Conservation (phyloP, 1,140 invertebrate genomes). For the Pomacea maculata region DNA sequence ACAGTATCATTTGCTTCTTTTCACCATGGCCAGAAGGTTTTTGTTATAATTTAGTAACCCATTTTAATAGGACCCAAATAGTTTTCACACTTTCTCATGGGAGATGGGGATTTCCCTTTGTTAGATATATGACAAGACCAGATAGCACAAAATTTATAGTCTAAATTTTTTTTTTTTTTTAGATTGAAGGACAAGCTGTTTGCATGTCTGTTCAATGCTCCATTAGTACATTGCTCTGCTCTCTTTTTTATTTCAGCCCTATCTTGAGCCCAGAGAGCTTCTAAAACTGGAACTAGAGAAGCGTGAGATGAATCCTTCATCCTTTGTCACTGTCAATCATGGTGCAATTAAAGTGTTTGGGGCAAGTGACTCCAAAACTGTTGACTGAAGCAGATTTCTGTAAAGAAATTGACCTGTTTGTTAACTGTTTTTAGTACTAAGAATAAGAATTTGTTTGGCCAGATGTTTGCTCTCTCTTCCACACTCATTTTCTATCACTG, state of each 20-base stretch:
- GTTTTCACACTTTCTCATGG: not conserved
- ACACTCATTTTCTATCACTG: too few species aligned
- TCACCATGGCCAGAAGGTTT: not conserved
- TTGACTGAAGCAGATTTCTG: slow-evolving; percentile 5
- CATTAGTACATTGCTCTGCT: too few species aligned
- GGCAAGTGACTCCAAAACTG: not conserved
- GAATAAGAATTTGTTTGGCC: too few species aligned
- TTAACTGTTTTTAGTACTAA: too few species aligned
- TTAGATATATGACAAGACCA: not conserved
- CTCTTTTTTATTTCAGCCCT: slow-evolving; percentile 27
- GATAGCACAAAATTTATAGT: not conserved
- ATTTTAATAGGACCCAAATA: not conserved
- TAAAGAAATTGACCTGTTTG: too few species aligned
- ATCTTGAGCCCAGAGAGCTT: slow-evolving; percentile 39
- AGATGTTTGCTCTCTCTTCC: too few species aligned
- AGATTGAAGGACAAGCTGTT: not conserved
- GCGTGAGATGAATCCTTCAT: slow-evolving; percentile 16
- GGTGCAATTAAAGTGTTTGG: slow-evolving; percentile 32
- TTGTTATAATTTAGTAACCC: not conserved
- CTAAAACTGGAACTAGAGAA: slow-evolving; percentile 29
- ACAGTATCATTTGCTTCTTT: not conserved
- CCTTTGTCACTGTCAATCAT: slow-evolving; percentile 42
- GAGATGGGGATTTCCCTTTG: not conserved
- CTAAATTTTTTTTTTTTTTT: too few species aligned
- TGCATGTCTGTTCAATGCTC: not conserved